Conservation (phyloP, 2,113 vertebrate genomes). For the Pollimyrus isidori region DNA sequence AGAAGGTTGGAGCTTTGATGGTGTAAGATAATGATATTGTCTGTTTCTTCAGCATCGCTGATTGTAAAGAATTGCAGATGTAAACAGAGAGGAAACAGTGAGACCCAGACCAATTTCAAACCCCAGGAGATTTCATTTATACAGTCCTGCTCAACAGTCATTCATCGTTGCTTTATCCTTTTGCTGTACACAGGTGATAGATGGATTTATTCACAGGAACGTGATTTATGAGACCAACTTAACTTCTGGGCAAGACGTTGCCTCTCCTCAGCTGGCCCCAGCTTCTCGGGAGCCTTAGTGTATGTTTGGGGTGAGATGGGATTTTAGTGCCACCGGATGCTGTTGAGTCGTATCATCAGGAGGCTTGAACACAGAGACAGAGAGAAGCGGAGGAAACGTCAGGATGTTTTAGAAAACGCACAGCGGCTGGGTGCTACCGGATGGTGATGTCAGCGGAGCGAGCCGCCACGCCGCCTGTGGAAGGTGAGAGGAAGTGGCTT, state of each 20-base stretch:
- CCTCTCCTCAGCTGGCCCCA: background rate
- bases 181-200: background rate
- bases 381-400: background rate
- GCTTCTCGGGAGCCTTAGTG: background rate
- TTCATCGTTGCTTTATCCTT: background rate
- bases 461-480: constrained; percentile 11
- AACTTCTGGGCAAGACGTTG: background rate
- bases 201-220: constrained; percentile 1
- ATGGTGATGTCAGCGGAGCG: constrained; percentile 20
- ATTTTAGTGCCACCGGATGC: background rate
- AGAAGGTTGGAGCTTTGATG: background rate
- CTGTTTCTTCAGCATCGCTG: background rate
- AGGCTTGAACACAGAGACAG: background rate
- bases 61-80: background rate
- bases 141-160: background rate
- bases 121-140: background rate
- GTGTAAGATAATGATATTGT: background rate
- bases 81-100: background rate
- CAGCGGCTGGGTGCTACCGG: background rate
- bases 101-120: background rate
- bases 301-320: background rate
- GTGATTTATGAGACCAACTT: background rate
- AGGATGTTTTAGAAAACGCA: background rate
- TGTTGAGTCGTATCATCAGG: background rate
- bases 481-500: constrained; percentile 35